phyloP scores from a whole-genome alignment of 1,140 invertebrate species.

The Brachionus sp. region DNA sequence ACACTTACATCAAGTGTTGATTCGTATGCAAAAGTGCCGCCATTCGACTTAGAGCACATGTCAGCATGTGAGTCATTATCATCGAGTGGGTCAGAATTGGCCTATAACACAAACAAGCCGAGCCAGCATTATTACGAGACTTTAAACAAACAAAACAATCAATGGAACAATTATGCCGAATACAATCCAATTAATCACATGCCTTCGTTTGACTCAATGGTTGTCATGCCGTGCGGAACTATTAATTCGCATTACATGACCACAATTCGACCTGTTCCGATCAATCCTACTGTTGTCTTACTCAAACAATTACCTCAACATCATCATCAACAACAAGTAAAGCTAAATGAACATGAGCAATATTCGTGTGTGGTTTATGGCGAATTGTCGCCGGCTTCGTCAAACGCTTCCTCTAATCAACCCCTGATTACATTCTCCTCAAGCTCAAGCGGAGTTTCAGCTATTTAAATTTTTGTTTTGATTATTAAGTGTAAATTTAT shows the following conservation, averaged over 20 bases:
- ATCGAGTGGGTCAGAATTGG: background rate
- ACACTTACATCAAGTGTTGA: background rate
- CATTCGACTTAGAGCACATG: background rate
- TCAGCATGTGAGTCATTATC: background rate
- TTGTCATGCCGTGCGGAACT: background rate
- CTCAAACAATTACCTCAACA: background rate
- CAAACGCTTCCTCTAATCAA: background rate
- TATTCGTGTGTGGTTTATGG: slow-evolving; percentile 34
- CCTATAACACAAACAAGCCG: background rate
- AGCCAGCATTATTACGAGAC: slow-evolving; percentile 19
- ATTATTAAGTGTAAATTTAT: background rate
- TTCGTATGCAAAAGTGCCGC: slow-evolving; percentile 1
- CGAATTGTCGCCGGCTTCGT: background rate
- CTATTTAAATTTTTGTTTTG: background rate
- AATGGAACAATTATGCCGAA: slow-evolving; percentile 27
- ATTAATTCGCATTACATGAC: background rate
- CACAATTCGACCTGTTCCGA: background rate
- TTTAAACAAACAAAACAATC: background rate
- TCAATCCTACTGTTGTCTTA: background rate
- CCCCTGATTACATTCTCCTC: slow-evolving; percentile 17
- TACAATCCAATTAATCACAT: background rate
- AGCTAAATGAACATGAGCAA: background rate
- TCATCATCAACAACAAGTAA: background rate
- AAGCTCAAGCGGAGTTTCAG: slow-evolving; percentile 10
- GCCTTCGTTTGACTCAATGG: background rate